phyloP scores from a whole-genome alignment of 2,797 vertebrate genomes.

The Myotis findleyi region DNA sequence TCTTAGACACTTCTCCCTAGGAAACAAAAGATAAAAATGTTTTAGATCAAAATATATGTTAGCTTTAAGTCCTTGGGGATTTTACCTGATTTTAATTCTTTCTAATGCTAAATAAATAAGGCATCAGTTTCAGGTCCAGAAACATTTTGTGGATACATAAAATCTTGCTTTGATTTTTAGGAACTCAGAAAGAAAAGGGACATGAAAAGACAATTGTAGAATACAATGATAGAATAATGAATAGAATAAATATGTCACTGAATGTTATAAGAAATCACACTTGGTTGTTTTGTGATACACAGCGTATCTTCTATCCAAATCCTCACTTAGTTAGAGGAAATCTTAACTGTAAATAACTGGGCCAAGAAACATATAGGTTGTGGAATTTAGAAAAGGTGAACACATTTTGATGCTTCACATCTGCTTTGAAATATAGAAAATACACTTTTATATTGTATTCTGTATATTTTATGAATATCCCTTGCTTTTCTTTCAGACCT shows the following conservation, averaged over 20 bases:
- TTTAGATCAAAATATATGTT: constrained; percentile 5
- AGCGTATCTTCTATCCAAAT: not conserved
- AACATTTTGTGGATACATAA: not conserved
- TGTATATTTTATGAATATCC: not conserved
- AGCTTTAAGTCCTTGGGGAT: not conserved
- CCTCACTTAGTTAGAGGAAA: not conserved
- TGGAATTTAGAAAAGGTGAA: constrained; percentile 9
- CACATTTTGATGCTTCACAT: not conserved
- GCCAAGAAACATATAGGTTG: not conserved
- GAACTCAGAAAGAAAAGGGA: not conserved
- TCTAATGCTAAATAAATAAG: not conserved
- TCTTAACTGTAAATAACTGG: not conserved
- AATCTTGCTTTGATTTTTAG: not conserved
- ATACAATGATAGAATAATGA: not conserved
- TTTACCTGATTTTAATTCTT: constrained; percentile 17
- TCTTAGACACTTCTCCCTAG: not conserved
- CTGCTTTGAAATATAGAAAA: not conserved
- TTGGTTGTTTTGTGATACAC: not conserved
- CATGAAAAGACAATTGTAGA: not conserved
- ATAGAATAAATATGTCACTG: not conserved
- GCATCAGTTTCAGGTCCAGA: not conserved
- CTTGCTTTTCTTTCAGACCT: not conserved
- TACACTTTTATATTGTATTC: not conserved
- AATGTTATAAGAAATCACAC: constrained; percentile 8
- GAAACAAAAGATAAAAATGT: not conserved